Conservation (phyloP, 2,888 invertebrate species). For the Drosophila trichaetosa region DNA sequence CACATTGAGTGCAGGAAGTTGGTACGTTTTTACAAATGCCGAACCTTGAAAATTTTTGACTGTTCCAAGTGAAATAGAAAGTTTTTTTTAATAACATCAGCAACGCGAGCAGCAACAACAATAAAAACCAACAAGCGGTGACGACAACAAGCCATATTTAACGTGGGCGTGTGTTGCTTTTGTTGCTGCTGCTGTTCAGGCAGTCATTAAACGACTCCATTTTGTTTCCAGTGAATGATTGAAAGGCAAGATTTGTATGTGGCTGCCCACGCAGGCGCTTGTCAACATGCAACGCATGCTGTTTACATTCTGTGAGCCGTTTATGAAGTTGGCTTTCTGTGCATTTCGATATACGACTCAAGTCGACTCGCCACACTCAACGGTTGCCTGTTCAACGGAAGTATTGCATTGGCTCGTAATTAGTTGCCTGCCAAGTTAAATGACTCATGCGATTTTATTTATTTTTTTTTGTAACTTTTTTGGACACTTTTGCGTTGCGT, state of each 20-base stretch:
- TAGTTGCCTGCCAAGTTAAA: constrained; percentile 61
- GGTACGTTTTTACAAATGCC: constrained; percentile 45
- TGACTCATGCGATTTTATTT: constrained; percentile 66
- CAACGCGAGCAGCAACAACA: constrained; percentile 33
- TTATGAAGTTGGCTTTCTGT: constrained; percentile 23
- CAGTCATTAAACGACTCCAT: constrained; percentile 73
- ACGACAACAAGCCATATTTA: constrained; percentile 24
- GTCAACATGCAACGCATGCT: constrained; percentile 42
- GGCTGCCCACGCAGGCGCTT: constrained; percentile 61
- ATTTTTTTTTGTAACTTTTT: constrained; percentile 25
- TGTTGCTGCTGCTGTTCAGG: constrained; percentile 21
- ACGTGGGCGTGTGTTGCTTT: constrained; percentile 41
- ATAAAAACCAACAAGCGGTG: constrained; percentile 21
- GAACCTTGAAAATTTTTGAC: constrained; percentile 69
- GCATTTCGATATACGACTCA: constrained; percentile 12
- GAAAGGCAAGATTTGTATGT: constrained; percentile 27
- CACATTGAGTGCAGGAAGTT: constrained; percentile 48
- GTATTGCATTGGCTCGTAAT: constrained; percentile 62
- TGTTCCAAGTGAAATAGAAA: constrained; percentile 72
- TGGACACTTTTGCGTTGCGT: constrained; percentile 33
- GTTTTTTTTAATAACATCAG: constrained; percentile 44
- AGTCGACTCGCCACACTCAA: not conserved
- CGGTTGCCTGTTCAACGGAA: constrained; percentile 54
- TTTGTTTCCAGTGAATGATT: constrained; percentile 70
- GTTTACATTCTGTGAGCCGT: constrained; percentile 43